Evolutionary conservation across 2,797 vertebrate species (phyloP).

Genomic region (Silurus aristotelis): DNA sequence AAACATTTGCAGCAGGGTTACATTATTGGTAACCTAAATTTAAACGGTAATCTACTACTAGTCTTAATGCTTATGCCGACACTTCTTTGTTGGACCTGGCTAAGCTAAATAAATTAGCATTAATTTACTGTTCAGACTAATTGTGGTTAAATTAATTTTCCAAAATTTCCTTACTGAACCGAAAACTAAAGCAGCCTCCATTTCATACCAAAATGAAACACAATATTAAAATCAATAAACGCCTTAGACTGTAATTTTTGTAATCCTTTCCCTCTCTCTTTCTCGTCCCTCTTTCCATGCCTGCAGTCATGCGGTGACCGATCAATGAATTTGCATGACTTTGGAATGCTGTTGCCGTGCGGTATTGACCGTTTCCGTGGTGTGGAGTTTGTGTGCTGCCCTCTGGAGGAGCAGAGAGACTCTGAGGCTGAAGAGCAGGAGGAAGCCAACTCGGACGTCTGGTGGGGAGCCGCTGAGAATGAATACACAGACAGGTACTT

Average conservation of each 20-base stretch:
- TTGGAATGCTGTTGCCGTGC: constrained; percentile 95
- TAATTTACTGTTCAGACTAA: not conserved
- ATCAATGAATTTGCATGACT: constrained; percentile 92
- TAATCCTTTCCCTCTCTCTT: not conserved
- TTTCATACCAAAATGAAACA: not conserved
- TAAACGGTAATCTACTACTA: no score
- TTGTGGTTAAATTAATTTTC: not conserved
- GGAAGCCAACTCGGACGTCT: constrained; percentile 91
- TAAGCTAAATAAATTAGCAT: not conserved
- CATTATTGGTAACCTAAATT: not conserved
- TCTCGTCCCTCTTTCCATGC: not conserved
- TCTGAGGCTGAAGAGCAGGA: constrained; percentile 81
- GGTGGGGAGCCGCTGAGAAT: constrained; percentile 92
- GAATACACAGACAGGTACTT: constrained; percentile 89
- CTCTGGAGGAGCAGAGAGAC: constrained; percentile 80
- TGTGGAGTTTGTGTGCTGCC: constrained; percentile 97
- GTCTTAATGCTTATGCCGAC: not conserved
- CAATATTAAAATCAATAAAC: not conserved
- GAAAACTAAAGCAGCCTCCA: not conserved
- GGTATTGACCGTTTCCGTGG: constrained; percentile 94
- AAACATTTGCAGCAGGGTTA: not conserved
- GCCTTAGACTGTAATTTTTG: not conserved
- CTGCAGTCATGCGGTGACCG: constrained; percentile 91
- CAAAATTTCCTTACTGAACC: not conserved
- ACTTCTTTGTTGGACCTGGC: not conserved